Base-by-base conservation (phyloP, 1,140 invertebrate genomes). In the Armadillidium nasatum region DNA sequence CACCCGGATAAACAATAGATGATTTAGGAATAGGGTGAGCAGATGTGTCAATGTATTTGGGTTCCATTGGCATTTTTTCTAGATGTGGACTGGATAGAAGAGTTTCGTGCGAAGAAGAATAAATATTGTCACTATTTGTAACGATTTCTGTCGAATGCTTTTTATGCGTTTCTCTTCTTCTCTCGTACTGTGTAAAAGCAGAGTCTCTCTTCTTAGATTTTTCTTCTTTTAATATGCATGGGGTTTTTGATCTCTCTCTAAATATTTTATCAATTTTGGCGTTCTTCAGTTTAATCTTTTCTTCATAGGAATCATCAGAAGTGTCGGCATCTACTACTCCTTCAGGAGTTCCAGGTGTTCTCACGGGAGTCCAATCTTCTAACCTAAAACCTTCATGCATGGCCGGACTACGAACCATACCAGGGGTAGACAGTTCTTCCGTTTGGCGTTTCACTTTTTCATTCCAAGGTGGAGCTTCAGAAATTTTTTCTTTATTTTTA, bases 301-400 rank as follows among this genome's bases (percentile, higher is more conserved):
- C 77, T 54, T 77, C 74, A 11, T 33, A 79, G 6, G 80, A 81
- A 15, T 81, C 80, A 73, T 81, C 80, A 4, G 80, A 81, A 10
- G 80, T 77, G 67, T 81, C 80, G 50, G 78, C 21, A 60, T 81
- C 80, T 33, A 81, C 13, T 11, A 68, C 68, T 69, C 76, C 78
- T 4, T 81, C 81, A 6, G 81, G 81, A 71, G 81, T 80, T 10
- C 81, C 80, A 44, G 83, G 83, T 9, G 83, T 84, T 71, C 83
- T 70, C 3, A 82, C 76, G 7, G 82, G 82, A 71, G 84, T 77
- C 60, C 85, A 82, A 23, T 89, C 88, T 67, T 88, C 87, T 10
- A 82, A 74, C 15, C 83, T 81, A 72, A 84, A 83, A n/a, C 84
- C 84, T 77, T 86, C 84, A 77, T 84, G 83, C 82, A 84, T 84